Base-by-base conservation (phyloP, 2,797 vertebrate species). In the Spatula clypeata region DNA sequence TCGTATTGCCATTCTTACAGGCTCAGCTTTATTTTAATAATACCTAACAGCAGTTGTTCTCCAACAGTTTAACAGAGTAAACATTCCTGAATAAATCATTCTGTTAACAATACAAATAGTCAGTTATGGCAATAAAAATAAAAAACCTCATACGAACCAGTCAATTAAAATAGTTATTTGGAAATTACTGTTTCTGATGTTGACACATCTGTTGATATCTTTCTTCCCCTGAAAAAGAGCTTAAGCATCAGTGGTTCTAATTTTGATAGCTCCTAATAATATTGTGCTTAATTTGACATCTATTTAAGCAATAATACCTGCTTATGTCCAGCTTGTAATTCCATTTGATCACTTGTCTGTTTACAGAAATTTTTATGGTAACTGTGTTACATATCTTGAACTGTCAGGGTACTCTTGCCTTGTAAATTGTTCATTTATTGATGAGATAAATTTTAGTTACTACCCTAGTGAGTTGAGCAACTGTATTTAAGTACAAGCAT, bases 81-180 rank as follows among this genome's bases (percentile, higher is more conserved):
- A 82, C 10, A 65, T 38, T 17, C 19, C 9, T 90, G 66, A 18
- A 6, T 55, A 47, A 66, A 13, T 71, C 14, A n/a, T 74, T 88
- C 38, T 32, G 31, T 85, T 70, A 86, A 47, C 15, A 67, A n/a
- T 11, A 66, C 2, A 69, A 58, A 2, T 51, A 7, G 86, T 38
- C 27, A 69, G 44, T 85, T 90, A 57, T 34, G 31, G 27, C 61
- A 74, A 58, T 61, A 73, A 31, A 75, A 84, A 38, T 21, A 31
- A 79, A 40, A 88, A 73, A 47, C 19, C 16, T 93, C 71, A 55
- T 19, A 77, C 9, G 4, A 45, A 69, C 27, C 23, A 20, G 14
- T 88, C 77, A 65, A 91, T 83, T 93, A 73, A 23, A 88, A 57
- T 13, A 87, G n/a, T 62, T 72, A 61, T 40, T 87, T 65, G 34